These are phyloP conservation scores for Tringa solitaria DNA, from an alignment of 2,113 vertebrate species.

Conservation along the genomic window DNA sequence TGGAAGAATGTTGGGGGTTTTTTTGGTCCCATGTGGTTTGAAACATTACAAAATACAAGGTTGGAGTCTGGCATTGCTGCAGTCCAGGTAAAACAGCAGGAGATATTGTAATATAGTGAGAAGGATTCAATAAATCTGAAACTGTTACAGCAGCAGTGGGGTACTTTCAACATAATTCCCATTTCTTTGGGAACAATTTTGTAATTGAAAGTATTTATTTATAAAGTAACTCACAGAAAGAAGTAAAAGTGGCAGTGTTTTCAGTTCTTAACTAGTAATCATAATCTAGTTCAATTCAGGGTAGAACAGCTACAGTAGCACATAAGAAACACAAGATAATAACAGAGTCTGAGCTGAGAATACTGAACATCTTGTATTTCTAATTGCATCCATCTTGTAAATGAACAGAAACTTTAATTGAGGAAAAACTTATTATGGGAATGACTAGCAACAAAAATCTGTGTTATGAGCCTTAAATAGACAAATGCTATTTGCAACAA, in stretches of 20 bases:
- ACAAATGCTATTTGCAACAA: slow-evolving; percentile 19
- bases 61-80: slow-evolving; percentile 20
- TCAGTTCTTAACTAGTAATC: slow-evolving; percentile 62
- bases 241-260: slow-evolving; percentile 44
- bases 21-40: slow-evolving; percentile 5
- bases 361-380: slow-evolving; percentile 40
- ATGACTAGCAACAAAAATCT: neutral
- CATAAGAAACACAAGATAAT: slow-evolving; percentile 24
- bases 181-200: slow-evolving; percentile 64
- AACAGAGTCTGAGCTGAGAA: slow-evolving; percentile 16
- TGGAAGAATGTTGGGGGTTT: neutral
- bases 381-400: slow-evolving; percentile 42
- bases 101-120: slow-evolving; percentile 35
- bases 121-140: slow-evolving; percentile 56
- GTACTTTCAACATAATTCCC: slow-evolving; percentile 52
- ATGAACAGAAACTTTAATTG: slow-evolving; percentile 45
- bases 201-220: slow-evolving; percentile 69
- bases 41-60: slow-evolving; percentile 22
- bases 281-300: slow-evolving; percentile 54
- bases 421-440: neutral
- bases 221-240: slow-evolving; percentile 41
- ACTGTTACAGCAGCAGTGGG: slow-evolving; percentile 34
- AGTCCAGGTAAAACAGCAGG: slow-evolving; percentile 66
- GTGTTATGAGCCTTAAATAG: slow-evolving; percentile 13
- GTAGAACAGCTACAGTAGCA: neutral